Evolutionary conservation across 2,888 invertebrate genomes (phyloP).

Genomic region (Tortrix viridana): DNA sequence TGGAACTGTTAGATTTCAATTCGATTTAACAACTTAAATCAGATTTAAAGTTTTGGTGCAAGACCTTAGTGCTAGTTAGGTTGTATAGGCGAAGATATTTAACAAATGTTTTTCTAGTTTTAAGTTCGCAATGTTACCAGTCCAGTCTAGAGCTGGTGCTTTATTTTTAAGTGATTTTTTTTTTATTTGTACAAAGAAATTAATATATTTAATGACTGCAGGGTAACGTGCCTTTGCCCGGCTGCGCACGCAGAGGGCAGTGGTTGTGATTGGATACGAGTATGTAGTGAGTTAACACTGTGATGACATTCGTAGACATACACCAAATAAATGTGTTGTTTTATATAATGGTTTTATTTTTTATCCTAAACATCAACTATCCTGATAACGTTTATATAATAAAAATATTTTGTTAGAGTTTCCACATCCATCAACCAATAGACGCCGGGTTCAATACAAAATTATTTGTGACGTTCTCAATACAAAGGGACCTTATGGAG

Average conservation of each 20-base stretch:
- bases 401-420: no score
- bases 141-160: slow-evolving; percentile 35
- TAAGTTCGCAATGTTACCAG: slow-evolving; percentile 42
- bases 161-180: slow-evolving; percentile 31
- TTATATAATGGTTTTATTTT: slow-evolving; percentile 23
- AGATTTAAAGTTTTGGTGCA: not conserved
- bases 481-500: no score
- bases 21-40: not conserved
- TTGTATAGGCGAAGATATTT: slow-evolving; percentile 56
- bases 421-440: no score
- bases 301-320: slow-evolving; percentile 35
- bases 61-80: slow-evolving; percentile 42
- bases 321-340: slow-evolving; percentile 35
- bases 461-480: no score
- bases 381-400: no score
- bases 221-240: slow-evolving; percentile 14
- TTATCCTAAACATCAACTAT: not conserved
- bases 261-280: slow-evolving; percentile 34
- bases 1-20: no score
- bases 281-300: slow-evolving; percentile 32
- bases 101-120: slow-evolving; percentile 46
- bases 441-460: no score
- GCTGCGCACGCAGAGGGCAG: slow-evolving; percentile 31
- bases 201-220: slow-evolving; percentile 18
- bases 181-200: slow-evolving; percentile 33